Conservation (phyloP, 2,113 vertebrate species). For the Myanophis thanlyinensis region DNA sequence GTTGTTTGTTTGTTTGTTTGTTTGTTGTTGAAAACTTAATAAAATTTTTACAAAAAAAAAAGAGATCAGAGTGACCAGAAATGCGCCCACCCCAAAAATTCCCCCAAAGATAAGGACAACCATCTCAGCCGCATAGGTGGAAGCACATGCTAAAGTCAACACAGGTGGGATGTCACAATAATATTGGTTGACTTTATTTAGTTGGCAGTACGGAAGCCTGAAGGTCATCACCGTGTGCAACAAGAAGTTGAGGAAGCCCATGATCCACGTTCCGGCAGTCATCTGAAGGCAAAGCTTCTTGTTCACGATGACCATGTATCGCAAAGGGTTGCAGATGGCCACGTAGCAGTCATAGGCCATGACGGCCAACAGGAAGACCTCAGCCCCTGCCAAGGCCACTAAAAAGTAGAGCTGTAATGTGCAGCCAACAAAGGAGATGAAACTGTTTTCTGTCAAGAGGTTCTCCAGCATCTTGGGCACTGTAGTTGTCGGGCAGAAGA, state of each 20-base stretch:
- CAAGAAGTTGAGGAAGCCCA: not conserved
- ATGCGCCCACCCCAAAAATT: conserved; percentile 24
- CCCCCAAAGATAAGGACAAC: conserved; percentile 18
- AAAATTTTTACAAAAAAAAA: too few species aligned
- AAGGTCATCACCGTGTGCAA: conserved; percentile 2
- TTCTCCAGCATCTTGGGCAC: conserved; percentile 42
- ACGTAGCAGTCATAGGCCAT: conserved; percentile 14
- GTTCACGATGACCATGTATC: conserved; percentile 7
- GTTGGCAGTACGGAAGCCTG: not conserved
- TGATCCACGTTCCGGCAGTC: not conserved
- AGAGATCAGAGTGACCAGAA: conserved; percentile 27
- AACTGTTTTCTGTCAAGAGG: conserved; percentile 19
- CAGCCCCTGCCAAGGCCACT: conserved; percentile 3
- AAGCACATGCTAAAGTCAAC: not conserved
- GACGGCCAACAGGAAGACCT: conserved; percentile 2
- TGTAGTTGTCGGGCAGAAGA: conserved; percentile 26
- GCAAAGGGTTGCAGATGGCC: conserved; percentile 11
- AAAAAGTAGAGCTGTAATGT: conserved; percentile 31
- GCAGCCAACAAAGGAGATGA: conserved; percentile 40
- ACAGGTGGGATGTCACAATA: conserved; percentile 52
- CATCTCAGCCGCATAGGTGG: conserved; percentile 10
- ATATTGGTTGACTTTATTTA: conserved; percentile 41
- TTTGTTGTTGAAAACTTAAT: too few species aligned
- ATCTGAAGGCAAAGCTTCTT: not conserved
- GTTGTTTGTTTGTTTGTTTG: too few species aligned